Evolutionary conservation across 2,113 vertebrate species (phyloP).

Genomic region (Conger conger): DNA sequence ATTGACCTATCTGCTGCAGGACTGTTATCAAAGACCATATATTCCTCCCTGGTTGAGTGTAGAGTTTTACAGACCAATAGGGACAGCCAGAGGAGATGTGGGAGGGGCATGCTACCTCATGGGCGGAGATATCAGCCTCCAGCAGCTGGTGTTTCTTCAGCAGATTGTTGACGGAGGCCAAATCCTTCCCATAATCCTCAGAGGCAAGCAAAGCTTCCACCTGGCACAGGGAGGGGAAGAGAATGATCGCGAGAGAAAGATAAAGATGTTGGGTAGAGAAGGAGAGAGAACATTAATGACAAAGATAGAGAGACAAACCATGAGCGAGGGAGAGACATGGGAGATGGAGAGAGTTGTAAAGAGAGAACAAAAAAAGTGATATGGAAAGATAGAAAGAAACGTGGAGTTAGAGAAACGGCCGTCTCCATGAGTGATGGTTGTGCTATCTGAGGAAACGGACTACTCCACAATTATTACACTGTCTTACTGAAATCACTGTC

Average conservation of each 20-base stretch:
- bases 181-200: conserved; percentile 96
- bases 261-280: neutral
- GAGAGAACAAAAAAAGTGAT: too few species aligned
- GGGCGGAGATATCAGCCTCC: conserved; percentile 96
- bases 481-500: too few species aligned
- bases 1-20: neutral
- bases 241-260: neutral
- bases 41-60: neutral
- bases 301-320: neutral
- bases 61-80: neutral
- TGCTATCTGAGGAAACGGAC: neutral
- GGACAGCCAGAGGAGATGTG: neutral
- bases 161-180: conserved; percentile 97
- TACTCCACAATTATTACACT: too few species aligned
- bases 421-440: neutral
- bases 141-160: conserved; percentile 96
- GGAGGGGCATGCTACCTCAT: conserved; percentile 76
- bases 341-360: too few species aligned
- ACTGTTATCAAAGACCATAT: neutral
- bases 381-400: too few species aligned
- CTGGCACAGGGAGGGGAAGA: conserved; percentile 56
- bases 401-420: neutral
- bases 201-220: conserved; percentile 96
- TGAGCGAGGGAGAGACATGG: too few species aligned
- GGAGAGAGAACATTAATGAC: too few species aligned